Percentiles rank a stretch among this genome's conserved stretches.
phyloP scores from a whole-genome alignment of 2,797 vertebrate genomes.

The Diglossa cyanea region DNA sequence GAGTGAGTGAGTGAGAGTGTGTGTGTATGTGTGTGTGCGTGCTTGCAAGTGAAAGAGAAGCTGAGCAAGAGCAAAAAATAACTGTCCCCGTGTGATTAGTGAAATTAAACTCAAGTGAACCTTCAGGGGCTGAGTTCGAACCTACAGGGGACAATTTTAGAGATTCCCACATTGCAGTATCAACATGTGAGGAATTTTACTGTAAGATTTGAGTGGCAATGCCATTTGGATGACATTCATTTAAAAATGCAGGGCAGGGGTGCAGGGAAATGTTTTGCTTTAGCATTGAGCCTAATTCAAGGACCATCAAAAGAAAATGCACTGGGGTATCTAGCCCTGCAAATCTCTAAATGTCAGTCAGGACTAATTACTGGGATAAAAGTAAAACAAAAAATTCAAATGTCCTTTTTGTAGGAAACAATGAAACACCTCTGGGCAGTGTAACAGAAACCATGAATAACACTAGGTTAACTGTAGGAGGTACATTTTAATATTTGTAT shows the following conservation, averaged over 20 bases:
- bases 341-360: not conserved
- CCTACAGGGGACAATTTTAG: not conserved
- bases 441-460: not conserved
- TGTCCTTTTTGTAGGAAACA: not conserved
- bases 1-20: not conserved
- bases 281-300: not conserved
- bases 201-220: not conserved
- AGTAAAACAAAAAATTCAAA: not conserved
- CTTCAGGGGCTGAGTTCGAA: not conserved
- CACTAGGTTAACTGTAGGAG: not conserved
- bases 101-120: slow-evolving; percentile 53
- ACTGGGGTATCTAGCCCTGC: not conserved
- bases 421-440: not conserved
- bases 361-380: not conserved
- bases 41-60: not conserved
- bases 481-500: not conserved
- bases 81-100: slow-evolving; percentile 8
- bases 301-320: not conserved
- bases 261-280: not conserved
- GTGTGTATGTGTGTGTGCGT: not conserved
- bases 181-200: not conserved
- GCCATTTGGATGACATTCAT: not conserved
- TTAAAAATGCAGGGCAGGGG: not conserved
- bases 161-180: not conserved
- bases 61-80: slow-evolving; percentile 43